Evolutionary conservation across 2,888 invertebrate species (phyloP).

Genomic region (Bellardia pandia): DNA sequence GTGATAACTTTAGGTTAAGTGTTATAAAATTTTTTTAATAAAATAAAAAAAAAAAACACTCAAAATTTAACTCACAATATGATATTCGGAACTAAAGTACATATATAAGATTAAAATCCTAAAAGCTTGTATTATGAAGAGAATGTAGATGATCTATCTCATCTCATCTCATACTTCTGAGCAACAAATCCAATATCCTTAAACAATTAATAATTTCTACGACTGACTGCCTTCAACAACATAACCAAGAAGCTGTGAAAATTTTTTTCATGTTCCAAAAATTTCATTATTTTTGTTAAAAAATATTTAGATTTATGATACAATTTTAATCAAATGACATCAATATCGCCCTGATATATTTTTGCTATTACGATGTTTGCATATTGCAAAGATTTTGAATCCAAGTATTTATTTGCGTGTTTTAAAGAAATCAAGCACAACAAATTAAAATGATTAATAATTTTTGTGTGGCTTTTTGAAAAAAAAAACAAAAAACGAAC

Average conservation of each 20-base stretch:
- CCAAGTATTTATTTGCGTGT: conserved; percentile 11
- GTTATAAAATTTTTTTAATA: too few relatives aligned
- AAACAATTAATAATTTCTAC: neutral
- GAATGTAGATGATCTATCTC: too few relatives aligned
- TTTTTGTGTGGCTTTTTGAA: conserved; percentile 34
- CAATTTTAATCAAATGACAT: conserved; percentile 68
- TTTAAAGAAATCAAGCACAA: conserved; percentile 38
- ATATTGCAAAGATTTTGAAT: neutral
- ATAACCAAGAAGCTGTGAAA: neutral
- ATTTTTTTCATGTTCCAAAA: neutral
- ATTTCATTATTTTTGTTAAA: neutral
- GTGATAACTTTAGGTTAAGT: too few relatives aligned
- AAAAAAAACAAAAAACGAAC: neutral
- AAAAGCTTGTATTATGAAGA: too few relatives aligned
- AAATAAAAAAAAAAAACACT: too few relatives aligned
- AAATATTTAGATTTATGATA: conserved; percentile 55
- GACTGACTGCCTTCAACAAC: neutral
- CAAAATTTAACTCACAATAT: too few relatives aligned
- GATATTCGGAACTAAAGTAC: too few relatives aligned
- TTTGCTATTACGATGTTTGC: conserved; percentile 5
- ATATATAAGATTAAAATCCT: too few relatives aligned
- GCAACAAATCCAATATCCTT: neutral
- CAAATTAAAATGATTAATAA: conserved; percentile 63
- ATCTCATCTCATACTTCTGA: too few relatives aligned
- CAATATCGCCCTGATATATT: conserved; percentile 54